Percentiles rank a stretch among this genome's conserved stretches.
Evolutionary conservation across 1,140 invertebrate species (phyloP).

Genomic region (Littorina saxatilis): DNA sequence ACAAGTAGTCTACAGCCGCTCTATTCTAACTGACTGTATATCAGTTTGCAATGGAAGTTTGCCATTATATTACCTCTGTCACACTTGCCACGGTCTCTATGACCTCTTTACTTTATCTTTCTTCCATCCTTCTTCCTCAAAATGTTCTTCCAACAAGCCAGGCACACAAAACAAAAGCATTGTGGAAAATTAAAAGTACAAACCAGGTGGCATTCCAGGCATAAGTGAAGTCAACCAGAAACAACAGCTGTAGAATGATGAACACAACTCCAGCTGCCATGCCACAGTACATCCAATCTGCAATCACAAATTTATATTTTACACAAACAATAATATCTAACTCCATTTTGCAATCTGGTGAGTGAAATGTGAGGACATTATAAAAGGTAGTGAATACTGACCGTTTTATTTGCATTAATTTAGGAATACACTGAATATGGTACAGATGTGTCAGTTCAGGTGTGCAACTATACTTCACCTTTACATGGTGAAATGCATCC

Average conservation of each 20-base stretch:
- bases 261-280: constrained; percentile 97
- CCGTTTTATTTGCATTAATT: not conserved
- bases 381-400: not conserved
- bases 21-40: too few species aligned
- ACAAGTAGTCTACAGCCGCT: too few species aligned
- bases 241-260: constrained; percentile 95
- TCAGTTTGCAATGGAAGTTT: too few species aligned
- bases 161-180: not conserved
- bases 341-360: constrained; percentile 10
- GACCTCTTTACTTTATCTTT: too few species aligned
- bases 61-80: too few species aligned
- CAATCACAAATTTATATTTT: constrained; percentile 35
- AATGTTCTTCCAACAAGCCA: too few species aligned
- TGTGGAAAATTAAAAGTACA: constrained; percentile 24
- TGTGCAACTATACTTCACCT: too few species aligned
- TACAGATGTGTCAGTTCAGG: too few species aligned
- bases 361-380: constrained; percentile 1
- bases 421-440: too few species aligned
- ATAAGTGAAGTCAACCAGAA: constrained; percentile 98
- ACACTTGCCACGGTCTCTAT: too few species aligned
- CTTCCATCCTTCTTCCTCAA: too few species aligned
- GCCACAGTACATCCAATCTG: constrained; percentile 98
- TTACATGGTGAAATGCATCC: too few species aligned
- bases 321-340: not conserved
- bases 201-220: constrained; percentile 94